Evolutionary conservation across 1,140 invertebrate species (phyloP).

Genomic region (Potamilus streckersoni): DNA sequence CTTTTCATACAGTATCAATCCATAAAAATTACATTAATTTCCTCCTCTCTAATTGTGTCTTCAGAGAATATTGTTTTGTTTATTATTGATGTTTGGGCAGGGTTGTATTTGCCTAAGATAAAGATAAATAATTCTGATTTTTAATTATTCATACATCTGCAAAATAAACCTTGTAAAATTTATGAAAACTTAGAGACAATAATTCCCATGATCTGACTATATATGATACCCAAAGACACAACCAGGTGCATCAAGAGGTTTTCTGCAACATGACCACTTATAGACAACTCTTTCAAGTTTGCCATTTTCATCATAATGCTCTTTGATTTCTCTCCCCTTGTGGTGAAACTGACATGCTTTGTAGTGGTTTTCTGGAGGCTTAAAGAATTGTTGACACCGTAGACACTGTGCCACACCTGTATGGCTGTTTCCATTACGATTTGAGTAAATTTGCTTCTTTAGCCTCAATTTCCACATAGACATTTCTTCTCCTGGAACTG

Average conservation of each 20-base stretch:
- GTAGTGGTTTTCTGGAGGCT: conserved; percentile 44
- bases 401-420: conserved; percentile 54
- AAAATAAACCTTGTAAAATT: too few relatives aligned
- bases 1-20: too few relatives aligned
- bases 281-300: conserved; percentile 42
- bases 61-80: too few relatives aligned
- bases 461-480: conserved; percentile 34
- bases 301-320: conserved; percentile 47
- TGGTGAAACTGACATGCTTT: conserved; percentile 52
- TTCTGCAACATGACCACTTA: conserved; percentile 54
- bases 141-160: too few relatives aligned
- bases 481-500: conserved; percentile 27
- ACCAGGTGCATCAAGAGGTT: conserved; percentile 36
- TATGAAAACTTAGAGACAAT: too few relatives aligned
- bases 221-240: conserved; percentile 51
- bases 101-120: too few relatives aligned
- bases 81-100: too few relatives aligned
- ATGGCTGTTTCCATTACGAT: conserved; percentile 14
- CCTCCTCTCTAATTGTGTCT: too few relatives aligned
- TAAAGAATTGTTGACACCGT: conserved; percentile 49
- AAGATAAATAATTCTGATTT: too few relatives aligned
- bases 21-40: too few relatives aligned
- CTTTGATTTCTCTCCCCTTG: conserved; percentile 44
- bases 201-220: not conserved
- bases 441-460: conserved; percentile 29